Evolutionary conservation across 2,888 invertebrate species (phyloP).

Genomic region (Lysandra bellargus): DNA sequence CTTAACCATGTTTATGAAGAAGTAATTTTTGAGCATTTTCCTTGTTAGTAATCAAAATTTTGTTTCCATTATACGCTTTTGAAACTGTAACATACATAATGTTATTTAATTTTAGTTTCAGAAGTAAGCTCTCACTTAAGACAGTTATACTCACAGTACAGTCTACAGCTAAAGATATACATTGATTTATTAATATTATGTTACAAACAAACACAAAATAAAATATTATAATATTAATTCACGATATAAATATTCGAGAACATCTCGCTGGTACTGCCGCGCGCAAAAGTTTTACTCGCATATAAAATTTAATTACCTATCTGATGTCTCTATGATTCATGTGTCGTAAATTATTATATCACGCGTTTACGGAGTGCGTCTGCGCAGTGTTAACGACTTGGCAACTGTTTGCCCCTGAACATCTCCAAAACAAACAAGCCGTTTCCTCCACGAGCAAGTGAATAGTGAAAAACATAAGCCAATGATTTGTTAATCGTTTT

Average conservation of each 20-base stretch:
- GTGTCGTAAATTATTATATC: constrained; percentile 30
- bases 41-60: neutral
- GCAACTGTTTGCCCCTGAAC: constrained; percentile 56
- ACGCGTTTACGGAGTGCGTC: constrained; percentile 60
- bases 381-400: constrained; percentile 70
- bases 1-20: neutral
- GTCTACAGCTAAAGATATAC: neutral
- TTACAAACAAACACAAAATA: neutral
- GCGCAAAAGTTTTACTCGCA: neutral
- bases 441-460: constrained; percentile 53
- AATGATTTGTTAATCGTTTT: neutral
- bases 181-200: too few species aligned
- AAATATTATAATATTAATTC: neutral
- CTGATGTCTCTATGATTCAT: constrained; percentile 27
- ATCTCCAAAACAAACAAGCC: constrained; percentile 68
- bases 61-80: too few species aligned
- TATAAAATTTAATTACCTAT: constrained; percentile 1
- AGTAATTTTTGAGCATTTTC: neutral
- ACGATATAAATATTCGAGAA: neutral
- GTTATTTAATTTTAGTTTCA: too few species aligned
- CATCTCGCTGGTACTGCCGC: too few species aligned
- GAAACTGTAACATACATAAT: too few species aligned
- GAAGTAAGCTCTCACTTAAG: too few species aligned
- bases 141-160: too few species aligned
- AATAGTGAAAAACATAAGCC: constrained; percentile 37